Base-by-base conservation (phyloP, 2,113 vertebrate genomes). In the Vulpes ferrilata region DNA sequence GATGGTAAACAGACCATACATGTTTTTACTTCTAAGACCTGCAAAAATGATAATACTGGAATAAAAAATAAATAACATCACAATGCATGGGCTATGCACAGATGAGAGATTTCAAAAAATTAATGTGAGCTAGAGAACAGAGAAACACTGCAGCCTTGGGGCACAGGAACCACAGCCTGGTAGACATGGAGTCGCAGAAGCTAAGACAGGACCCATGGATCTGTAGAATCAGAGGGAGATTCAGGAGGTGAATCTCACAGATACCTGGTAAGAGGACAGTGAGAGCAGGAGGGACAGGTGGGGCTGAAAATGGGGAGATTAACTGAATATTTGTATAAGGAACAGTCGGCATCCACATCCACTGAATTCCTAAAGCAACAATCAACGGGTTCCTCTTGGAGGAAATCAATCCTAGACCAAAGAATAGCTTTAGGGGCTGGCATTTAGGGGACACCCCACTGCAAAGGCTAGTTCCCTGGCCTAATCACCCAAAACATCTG, bases 1-100 rank as follows among this genome's bases (percentile, higher is more conserved):
- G 23, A 83, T 5, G n/a, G 11, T 17, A 95, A 48, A 19, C n/a
- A 90, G 19, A 95, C 2, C 5, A 89, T 12, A 35, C 4, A 59
- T 27, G 10, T 48, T 92, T 95, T 95, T 91, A 83, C 23, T 92
- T 96, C 17, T 64, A 91, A 87, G 53, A 43, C 15, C 19, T 27
- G 87, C 17, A 73, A 74, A 97, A 95, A 96, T 74, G 55, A 62
- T 3, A 95, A 43, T n/a, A 83, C 0, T 86, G 62, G 25, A 55
- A 85, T 64, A 90, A 92, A 95, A 96, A 88, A 80, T 27, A 92
- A 86, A 20, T 57, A 90, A 88, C 0, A 76, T 23, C 19, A 69
- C 7, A 73, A 71, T 1, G 64, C 38, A 79, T 32, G 84, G 90
- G 48, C 30, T 30, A 90, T 71, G 8, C 87, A 80, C 11, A 87